Percentiles rank a stretch among this genome's conserved stretches.
These are phyloP conservation scores for Chironomus tentans DNA, from an alignment of 2,888 invertebrate genomes.

Conservation along the genomic window DNA sequence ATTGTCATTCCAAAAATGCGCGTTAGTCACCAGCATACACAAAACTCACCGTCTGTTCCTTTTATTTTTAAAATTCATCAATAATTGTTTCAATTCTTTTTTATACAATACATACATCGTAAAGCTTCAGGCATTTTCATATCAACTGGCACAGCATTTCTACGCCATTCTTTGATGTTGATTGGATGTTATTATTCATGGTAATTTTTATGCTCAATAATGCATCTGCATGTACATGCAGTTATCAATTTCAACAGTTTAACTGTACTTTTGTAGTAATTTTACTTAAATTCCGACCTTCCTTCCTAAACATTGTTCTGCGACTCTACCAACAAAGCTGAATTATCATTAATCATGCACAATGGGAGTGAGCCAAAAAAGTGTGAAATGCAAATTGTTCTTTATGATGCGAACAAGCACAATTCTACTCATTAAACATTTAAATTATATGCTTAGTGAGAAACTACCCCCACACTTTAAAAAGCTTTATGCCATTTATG, in stretches of 20 bases:
- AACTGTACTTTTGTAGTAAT: too few relatives aligned
- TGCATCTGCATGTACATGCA: too few relatives aligned
- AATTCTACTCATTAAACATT: conserved; percentile 1
- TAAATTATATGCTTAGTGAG: neutral
- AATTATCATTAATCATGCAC: too few relatives aligned
- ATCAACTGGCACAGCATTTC: neutral
- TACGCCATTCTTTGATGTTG: neutral
- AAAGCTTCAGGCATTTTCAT: neutral
- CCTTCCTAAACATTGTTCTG: too few relatives aligned
- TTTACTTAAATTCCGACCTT: too few relatives aligned
- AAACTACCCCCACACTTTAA: neutral
- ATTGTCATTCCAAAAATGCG: too few relatives aligned
- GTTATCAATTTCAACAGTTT: too few relatives aligned
- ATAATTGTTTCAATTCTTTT: neutral
- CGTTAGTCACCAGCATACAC: too few relatives aligned
- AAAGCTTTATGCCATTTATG: too few relatives aligned
- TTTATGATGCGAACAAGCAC: neutral
- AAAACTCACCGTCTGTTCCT: too few relatives aligned
- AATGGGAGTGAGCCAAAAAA: too few relatives aligned
- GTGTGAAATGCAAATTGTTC: neutral
- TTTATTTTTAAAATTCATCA: neutral
- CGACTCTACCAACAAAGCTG: too few relatives aligned
- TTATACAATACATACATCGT: neutral
- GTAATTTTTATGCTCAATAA: neutral
- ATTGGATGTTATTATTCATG: neutral